Evolutionary conservation across 2,113 vertebrate species (phyloP), one percentile per base, ranked within the genome.

Genomic region (Oxyura jamaicensis): DNA sequence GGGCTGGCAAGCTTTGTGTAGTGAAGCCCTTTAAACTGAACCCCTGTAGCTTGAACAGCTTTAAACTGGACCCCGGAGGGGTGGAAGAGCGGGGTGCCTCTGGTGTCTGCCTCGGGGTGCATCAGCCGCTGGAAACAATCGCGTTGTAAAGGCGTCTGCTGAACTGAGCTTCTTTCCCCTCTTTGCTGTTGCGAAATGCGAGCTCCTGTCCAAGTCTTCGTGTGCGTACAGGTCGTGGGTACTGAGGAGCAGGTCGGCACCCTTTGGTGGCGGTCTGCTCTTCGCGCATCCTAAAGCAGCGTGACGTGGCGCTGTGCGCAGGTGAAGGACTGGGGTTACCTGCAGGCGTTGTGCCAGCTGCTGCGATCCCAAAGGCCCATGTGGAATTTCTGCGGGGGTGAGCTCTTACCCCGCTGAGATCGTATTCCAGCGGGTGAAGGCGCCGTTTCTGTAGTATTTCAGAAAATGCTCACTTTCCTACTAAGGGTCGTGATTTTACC

Each of bases 51-150:
- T 48, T 48, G 46, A 48, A 48, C 20, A 20, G 20, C 46, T 21
- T 48, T 48, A 13, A 33, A 19, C 13, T 15, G 39, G 25, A 31
- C 63, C n/a, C 66, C 13, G 11, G 17, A 20, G 15, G 31, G 17
- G 48, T 16, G 44, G 11, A 33, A 33, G 50, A 35, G 23, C 1
- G 13, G 25, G 52, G 22, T n/a, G 21, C 25, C 25, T 50, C 29
- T 46, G 79, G 11, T 62, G 10, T 9, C 14, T 29, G 0, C 42
- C 28, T 48, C 46, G 46, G 46, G 20, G 20, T 39, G 39, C 22
- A 0, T 19, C 17, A 14, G 21, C 39, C 16, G 23, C 29, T 0
- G 6, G 79, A 39, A 55, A 25, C 39, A 33, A 0, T 11, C 3
- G 28, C 9, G 0, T 4, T 36, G 23, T 31, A 12, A 21, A 19